These are phyloP conservation scores for Saimiri boliviensis DNA, from an alignment of 2,113 vertebrate genomes.

Conservation along the genomic window DNA sequence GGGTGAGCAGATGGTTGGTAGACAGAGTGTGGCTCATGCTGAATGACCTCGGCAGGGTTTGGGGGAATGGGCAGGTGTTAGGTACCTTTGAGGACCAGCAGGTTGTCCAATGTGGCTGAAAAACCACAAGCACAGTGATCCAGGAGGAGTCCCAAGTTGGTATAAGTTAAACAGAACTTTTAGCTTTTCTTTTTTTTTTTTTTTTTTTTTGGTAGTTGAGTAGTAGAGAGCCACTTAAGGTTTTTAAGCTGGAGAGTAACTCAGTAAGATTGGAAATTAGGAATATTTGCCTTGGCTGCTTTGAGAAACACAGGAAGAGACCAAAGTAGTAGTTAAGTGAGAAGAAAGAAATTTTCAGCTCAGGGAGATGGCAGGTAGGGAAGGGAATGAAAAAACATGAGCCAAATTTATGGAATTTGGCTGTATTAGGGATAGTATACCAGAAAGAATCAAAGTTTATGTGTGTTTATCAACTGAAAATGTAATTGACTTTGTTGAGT, in stretches of 20 bases:
- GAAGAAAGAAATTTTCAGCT: neutral
- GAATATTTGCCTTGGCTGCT: neutral
- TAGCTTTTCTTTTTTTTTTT: no score
- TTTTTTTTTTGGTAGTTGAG: neutral
- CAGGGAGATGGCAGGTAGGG: no score
- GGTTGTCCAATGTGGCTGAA: neutral
- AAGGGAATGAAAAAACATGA: neutral
- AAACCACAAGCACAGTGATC: neutral
- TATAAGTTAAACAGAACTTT: neutral
- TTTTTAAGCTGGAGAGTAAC: neutral
- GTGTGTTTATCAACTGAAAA: neutral
- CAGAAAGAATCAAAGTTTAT: neutral
- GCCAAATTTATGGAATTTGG: neutral
- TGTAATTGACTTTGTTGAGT: neutral
- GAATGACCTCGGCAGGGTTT: neutral
- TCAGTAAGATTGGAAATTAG: neutral
- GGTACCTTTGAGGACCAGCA: neutral
- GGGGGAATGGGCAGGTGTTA: neutral
- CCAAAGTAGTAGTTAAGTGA: neutral
- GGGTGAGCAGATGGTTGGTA: no score
- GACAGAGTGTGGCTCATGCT: rapidly evolving
- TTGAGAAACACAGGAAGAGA: neutral
- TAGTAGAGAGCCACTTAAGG: neutral
- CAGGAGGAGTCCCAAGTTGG: neutral
- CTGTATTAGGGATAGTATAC: neutral